Evolutionary conservation across 1,140 invertebrate genomes (phyloP), one percentile per base, ranked within the genome.

Genomic region (Brachionus calyciflorus): DNA sequence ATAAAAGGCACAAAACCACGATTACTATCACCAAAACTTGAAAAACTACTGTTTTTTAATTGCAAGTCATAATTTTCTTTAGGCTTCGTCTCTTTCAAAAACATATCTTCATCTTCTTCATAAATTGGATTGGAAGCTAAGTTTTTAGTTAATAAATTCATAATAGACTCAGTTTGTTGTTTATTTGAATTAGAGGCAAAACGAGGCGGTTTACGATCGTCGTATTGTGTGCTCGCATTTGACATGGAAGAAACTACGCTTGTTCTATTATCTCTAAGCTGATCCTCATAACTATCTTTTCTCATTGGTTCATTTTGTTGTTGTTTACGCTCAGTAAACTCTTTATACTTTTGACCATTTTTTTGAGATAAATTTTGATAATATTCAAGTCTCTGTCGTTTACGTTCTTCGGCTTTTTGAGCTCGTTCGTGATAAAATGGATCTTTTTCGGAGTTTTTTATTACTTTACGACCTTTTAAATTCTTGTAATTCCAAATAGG

Each of bases 1-100:
- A 81, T 81, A 79, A 84, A 84, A 28, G 84, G 83, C 30, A 84
- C 78, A 79, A 84, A 84, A 17, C 84, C 81, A 40, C 30, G 40
- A 10, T 78, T 53, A 17, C 21, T 24, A 12, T 51, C 46, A 17
- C 14, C 26, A 73, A 57, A 57, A 28, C 21, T 73, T 7, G 48
- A 51, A 30, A n/a, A 26, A n/a, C 14, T 44, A 14, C 17, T 6
- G 17, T 65, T 41, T 65, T 65, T 41, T 14, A 65, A 24, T 40
- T 65, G n/a, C 0, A 60, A 21, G 37, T 60, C 33, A 40, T 28
- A 40, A 9, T 24, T 60, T 12, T 60, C 37, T 2, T 6, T 28
- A 14, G 33, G 9, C 21, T 44, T 14, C 24, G 28, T 26, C 12
- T 44, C 7, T 12, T 65, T 19, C 19, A 65, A 65, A 65, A 30